Conservation (phyloP, 2,888 invertebrate genomes). For the Drosophila flavopinicola region DNA sequence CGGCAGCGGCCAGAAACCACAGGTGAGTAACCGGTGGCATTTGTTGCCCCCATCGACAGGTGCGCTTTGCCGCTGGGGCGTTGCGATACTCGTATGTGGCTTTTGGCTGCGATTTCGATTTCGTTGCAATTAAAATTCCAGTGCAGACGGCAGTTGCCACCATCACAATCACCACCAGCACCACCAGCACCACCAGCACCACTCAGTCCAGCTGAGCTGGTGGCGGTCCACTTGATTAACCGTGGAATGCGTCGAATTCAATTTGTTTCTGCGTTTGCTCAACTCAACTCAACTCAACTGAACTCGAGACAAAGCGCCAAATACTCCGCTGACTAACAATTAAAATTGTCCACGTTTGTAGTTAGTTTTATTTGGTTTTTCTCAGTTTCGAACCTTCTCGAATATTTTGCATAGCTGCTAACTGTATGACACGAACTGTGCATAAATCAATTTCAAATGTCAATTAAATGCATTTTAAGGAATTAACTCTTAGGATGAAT, state of each 20-base stretch:
- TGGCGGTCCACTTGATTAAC: constrained; percentile 53
- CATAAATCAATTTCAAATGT: constrained; percentile 70
- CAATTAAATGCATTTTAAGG: constrained; percentile 22
- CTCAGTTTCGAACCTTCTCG: constrained; percentile 10
- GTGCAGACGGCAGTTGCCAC: constrained; percentile 41
- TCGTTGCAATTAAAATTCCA: constrained; percentile 77
- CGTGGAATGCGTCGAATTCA: constrained; percentile 74
- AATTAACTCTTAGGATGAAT: constrained; percentile 12
- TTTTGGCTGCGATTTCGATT: constrained; percentile 62
- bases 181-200: constrained; percentile 9
- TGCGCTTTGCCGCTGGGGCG: constrained; percentile 36
- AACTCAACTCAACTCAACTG: constrained; percentile 7
- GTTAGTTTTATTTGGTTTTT: constrained; percentile 17
- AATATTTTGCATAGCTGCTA: constrained; percentile 64
- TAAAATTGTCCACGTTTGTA: constrained; percentile 57
- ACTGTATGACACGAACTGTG: constrained; percentile 35
- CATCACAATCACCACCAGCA: constrained; percentile 13
- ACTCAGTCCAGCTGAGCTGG: constrained; percentile 6
- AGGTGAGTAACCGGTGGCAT: constrained; percentile 44
- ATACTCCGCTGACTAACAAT: constrained; percentile 54
- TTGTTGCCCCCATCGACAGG: constrained; percentile 55
- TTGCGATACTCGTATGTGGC: constrained; percentile 39
- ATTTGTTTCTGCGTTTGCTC: constrained; percentile 64
- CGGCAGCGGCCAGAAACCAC: neutral
- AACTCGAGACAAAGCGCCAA: constrained; percentile 38